Percentiles rank a stretch among this genome's conserved stretches.
phyloP scores from a whole-genome alignment of 2,113 vertebrate genomes.

The Carollia perspicillata region DNA sequence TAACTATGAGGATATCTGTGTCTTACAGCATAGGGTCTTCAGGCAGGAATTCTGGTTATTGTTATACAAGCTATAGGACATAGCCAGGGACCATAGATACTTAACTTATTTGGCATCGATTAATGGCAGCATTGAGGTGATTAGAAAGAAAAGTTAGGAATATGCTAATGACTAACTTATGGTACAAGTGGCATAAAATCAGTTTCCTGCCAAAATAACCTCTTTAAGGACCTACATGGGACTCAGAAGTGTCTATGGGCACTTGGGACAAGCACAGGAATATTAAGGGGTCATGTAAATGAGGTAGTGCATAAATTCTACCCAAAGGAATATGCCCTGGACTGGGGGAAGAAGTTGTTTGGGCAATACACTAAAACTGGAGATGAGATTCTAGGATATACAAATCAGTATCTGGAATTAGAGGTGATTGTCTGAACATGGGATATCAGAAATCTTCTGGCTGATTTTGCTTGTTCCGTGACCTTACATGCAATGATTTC shows the following conservation, averaged over 20 bases:
- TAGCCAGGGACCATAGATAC: not conserved
- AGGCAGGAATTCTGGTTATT: not conserved
- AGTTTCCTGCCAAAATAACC: not conserved
- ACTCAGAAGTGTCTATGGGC: not conserved
- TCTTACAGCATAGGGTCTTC: not conserved
- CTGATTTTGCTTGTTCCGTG: not conserved
- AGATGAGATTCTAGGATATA: not conserved
- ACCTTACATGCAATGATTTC: not conserved
- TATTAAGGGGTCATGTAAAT: not conserved
- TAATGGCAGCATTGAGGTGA: not conserved
- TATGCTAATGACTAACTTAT: not conserved
- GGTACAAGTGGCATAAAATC: not conserved
- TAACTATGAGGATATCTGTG: not conserved
- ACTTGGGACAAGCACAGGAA: not conserved
- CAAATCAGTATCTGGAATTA: not conserved
- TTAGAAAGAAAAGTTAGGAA: not conserved
- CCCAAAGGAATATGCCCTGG: not conserved
- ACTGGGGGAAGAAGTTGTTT: not conserved
- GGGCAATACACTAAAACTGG: not conserved
- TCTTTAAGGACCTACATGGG: not conserved
- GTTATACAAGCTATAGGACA: not conserved
- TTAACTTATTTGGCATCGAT: not conserved
- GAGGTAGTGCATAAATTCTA: not conserved
- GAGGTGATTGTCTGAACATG: not conserved
- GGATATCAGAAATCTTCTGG: not conserved